Base-by-base conservation (phyloP, 2,113 vertebrate species). In the Gallinago undulata region DNA sequence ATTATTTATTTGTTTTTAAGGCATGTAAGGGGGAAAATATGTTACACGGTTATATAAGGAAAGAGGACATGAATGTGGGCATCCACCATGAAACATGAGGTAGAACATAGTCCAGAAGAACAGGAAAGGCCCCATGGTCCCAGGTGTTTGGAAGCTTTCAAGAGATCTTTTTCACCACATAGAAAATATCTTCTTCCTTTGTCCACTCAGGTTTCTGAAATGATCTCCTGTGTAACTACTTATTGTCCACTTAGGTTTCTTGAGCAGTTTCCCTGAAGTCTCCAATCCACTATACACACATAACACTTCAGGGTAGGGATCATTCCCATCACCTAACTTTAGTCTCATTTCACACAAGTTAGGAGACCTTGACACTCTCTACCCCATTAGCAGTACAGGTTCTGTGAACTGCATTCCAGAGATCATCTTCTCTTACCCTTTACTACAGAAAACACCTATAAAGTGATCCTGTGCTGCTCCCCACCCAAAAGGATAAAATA, bases 11-110 rank as follows among this genome's bases (percentile, higher is more conserved):
- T 24, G 8, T 22, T 15, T 27, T 57, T 50, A 33, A n/a, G 24
- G 9, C 4, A 8, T 21, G 1, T 6, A 51, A 55, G 19, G 13
- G 16, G 7, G 7, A 70, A 67, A 75, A 22, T 27, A 11, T 7
- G 4, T 48, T 28, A 16, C 6, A 4, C 4, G 21, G 5, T 8
- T 33, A 5, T 8, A 16, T 4, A 22, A 2, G 55, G 19, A 23
- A 11, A n/a, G n/a, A 37, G 10, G 13, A 39, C 6, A 6, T 3
- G 47, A 41, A 72, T 30, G 4, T 13, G 7, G 31, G 3, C 11
- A 57, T 25, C 14, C 24, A 0, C 28, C 33, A 0, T 27, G 48
- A 62, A 55, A 57, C 6, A 7, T 10, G 15, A 74, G 19, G 25
- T 19, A 69, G 39, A 56, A 51, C 27, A 12, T 0, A 16, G 23